phyloP scores from a whole-genome alignment of 2,888 invertebrate species.

The Gerosis bhagava region DNA sequence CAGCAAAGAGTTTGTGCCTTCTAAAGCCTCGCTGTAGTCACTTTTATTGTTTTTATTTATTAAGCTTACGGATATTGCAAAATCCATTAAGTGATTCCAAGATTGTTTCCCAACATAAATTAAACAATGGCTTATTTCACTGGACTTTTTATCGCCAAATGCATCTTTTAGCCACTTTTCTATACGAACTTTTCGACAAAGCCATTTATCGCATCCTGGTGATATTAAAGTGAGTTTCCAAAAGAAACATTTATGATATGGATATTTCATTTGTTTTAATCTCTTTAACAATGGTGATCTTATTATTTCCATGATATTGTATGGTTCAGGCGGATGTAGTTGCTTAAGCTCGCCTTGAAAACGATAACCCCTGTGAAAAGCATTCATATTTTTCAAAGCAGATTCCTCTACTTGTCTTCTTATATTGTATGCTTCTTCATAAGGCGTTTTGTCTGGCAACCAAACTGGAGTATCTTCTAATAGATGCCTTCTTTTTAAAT shows the following conservation, averaged over 20 bases:
- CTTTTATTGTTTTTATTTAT: constrained; percentile 43
- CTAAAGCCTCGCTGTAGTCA: constrained; percentile 54
- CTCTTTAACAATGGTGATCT: constrained; percentile 67
- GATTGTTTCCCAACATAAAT: constrained; percentile 66
- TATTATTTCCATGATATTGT: constrained; percentile 71
- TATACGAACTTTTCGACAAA: constrained; percentile 65
- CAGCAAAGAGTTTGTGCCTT: constrained; percentile 67
- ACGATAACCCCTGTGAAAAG: constrained; percentile 62
- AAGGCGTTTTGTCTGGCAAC: constrained; percentile 58
- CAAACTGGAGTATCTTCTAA: constrained; percentile 73
- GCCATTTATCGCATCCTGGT: constrained; percentile 71
- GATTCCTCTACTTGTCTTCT: constrained; percentile 54
- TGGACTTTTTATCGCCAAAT: constrained; percentile 63
- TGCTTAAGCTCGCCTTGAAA: constrained; percentile 60
- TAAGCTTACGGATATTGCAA: constrained; percentile 69
- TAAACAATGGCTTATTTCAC: constrained; percentile 55
- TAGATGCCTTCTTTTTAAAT: constrained; percentile 57
- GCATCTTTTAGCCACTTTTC: constrained; percentile 72
- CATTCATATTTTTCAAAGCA: constrained; percentile 64
- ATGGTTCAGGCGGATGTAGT: constrained; percentile 54
- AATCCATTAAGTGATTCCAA: constrained; percentile 74
- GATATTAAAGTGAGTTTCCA: constrained; percentile 86
- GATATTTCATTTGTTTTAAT: constrained; percentile 73
- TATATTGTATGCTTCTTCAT: constrained; percentile 57
- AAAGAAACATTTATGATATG: constrained; percentile 65